Evolutionary conservation across 2,113 vertebrate species (phyloP).

Genomic region (Pandion haliaetus): DNA sequence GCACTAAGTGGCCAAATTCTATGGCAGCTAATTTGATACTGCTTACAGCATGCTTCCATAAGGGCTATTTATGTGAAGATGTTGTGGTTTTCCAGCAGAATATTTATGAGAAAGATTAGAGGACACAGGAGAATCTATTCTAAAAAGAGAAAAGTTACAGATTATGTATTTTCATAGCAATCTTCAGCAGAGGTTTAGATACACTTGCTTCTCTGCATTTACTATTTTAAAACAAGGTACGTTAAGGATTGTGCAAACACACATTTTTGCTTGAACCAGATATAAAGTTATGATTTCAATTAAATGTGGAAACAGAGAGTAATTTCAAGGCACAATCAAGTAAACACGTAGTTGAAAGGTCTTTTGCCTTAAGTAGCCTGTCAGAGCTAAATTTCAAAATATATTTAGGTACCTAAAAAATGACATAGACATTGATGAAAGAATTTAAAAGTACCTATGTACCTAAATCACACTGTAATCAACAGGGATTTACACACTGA

Average conservation of each 20-base stretch:
- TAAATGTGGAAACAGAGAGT: background rate
- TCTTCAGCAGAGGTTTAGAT: background rate
- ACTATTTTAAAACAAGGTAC: background rate
- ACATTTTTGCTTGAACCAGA: background rate
- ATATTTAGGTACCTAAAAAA: background rate
- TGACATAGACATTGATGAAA: background rate
- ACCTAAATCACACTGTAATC: background rate
- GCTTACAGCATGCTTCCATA: background rate
- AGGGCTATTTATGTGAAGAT: background rate
- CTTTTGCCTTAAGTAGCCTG: background rate
- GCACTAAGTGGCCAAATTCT: constrained; percentile 12
- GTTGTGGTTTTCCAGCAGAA: background rate
- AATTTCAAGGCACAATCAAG: background rate
- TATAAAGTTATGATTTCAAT: background rate
- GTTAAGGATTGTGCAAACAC: background rate
- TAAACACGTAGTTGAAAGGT: background rate
- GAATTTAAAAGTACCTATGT: background rate
- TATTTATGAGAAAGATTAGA: background rate
- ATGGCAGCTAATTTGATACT: constrained; percentile 49
- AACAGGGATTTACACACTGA: background rate
- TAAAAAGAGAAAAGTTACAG: background rate
- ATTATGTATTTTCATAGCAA: background rate
- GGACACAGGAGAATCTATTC: background rate
- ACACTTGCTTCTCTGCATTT: background rate
- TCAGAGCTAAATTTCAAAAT: background rate